Conservation (phyloP, 1,140 invertebrate genomes). For the Melanaphis sacchari region DNA sequence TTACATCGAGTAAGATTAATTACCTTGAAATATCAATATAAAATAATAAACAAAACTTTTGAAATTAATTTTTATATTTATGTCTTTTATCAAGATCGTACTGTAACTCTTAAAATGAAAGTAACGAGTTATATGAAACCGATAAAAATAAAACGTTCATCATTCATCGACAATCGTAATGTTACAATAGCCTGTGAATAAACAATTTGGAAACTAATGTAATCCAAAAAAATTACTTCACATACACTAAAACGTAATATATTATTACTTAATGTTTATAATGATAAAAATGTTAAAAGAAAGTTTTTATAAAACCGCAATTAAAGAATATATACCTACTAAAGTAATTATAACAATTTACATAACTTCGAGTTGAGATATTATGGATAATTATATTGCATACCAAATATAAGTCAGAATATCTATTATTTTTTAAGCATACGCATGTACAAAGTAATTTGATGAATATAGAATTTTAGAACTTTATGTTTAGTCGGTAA, state of each 20-base stretch:
- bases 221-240: background rate
- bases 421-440: background rate
- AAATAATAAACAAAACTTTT: background rate
- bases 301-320: background rate
- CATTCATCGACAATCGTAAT: background rate
- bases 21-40: background rate
- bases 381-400: background rate
- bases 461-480: background rate
- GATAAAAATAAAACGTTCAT: background rate
- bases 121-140: background rate
- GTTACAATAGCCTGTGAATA: background rate
- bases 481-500: background rate
- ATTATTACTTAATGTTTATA: background rate
- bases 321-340: background rate
- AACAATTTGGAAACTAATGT: background rate
- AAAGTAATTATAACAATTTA: background rate
- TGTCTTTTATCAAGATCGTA: background rate
- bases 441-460: background rate
- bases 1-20: background rate
- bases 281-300: conserved; percentile 20
- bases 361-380: background rate
- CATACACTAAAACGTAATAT: background rate
- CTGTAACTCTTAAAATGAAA: background rate
- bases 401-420: background rate
- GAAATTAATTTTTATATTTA: background rate